Conservation (phyloP, 2,113 vertebrate genomes). For the Myotis lucifugus region DNA sequence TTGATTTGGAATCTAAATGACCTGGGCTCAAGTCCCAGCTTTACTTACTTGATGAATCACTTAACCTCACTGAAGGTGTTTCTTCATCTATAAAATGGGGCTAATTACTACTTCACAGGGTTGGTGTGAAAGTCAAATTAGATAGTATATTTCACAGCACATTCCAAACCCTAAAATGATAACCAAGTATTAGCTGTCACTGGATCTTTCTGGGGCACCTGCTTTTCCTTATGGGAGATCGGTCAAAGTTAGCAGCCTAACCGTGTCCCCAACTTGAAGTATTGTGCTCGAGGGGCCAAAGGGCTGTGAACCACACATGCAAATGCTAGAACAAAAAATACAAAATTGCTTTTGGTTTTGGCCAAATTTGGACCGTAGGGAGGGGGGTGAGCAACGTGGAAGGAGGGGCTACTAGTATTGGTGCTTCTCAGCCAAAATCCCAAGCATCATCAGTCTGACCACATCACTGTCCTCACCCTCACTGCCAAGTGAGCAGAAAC, state of each 20-base stretch:
- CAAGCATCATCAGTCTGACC: background rate
- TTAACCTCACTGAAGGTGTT: conserved; percentile 11
- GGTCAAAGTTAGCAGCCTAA: background rate
- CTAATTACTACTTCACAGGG: background rate
- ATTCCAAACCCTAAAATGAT: conserved; percentile 19
- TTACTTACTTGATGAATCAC: conserved; percentile 5
- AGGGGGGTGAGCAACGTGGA: accelerated
- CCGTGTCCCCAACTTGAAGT: background rate
- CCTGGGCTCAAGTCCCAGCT: background rate
- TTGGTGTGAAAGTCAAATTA: conserved; percentile 4
- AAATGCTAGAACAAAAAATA: background rate
- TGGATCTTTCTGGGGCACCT: background rate
- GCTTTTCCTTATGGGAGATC: background rate
- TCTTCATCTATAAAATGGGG: conserved; percentile 36
- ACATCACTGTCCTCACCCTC: background rate
- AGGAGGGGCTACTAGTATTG: background rate
- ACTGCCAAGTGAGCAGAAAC: background rate
- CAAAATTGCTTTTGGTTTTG: background rate
- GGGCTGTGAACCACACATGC: background rate
- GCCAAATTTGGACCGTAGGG: background rate
- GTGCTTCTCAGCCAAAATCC: background rate
- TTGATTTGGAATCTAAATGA: conserved; percentile 27
- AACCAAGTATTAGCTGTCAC: conserved; percentile 4
- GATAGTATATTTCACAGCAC: conserved; percentile 5
- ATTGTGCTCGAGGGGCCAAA: background rate